Percentiles rank a stretch among this genome's conserved stretches.
Conservation (phyloP, 2,888 invertebrate species). For the Euplexia lucipara region DNA sequence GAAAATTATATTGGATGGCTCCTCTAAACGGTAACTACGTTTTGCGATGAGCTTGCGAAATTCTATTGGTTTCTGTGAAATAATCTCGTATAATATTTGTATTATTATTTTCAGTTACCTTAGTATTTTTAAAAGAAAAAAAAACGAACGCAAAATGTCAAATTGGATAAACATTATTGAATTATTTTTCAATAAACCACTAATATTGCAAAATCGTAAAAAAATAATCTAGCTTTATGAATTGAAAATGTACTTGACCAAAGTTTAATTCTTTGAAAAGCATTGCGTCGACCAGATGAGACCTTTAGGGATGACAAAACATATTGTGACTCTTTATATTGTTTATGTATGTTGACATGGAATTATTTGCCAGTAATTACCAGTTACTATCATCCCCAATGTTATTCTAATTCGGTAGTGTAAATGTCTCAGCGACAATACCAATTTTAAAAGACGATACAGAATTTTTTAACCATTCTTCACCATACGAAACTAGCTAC, state of each 20-base stretch:
- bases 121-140: neutral
- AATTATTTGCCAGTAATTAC: neutral
- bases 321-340: no score
- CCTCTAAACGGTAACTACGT: constrained; percentile 17
- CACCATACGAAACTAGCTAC: no score
- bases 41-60: constrained; percentile 35
- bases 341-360: no score
- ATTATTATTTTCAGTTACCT: constrained; percentile 16
- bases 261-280: neutral
- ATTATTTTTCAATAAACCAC: constrained; percentile 19
- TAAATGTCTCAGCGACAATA: no score
- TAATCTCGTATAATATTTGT: constrained; percentile 21
- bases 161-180: neutral
- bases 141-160: neutral
- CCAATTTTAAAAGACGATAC: no score
- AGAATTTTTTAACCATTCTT: no score
- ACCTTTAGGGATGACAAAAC: neutral
- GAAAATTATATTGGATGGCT: constrained; percentile 48
- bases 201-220: neutral
- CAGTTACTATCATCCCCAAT: no score
- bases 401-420: no score
- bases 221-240: neutral
- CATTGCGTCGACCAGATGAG: neutral
- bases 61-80: constrained; percentile 41
- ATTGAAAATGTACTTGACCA: neutral